Evolutionary conservation across 2,888 invertebrate species (phyloP).

Genomic region (Tyria jacobaeae): DNA sequence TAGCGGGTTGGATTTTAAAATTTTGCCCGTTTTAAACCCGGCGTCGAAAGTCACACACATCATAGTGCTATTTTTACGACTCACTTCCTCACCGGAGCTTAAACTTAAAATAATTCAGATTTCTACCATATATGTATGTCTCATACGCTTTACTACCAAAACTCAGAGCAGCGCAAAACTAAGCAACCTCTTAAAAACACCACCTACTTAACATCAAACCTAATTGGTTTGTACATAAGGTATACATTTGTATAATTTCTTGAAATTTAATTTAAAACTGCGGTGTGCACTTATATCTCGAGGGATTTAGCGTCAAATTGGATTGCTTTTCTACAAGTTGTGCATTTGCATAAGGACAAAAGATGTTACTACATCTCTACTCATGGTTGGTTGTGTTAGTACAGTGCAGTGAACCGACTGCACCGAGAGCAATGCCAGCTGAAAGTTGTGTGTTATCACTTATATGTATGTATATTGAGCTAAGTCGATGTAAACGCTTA

Average conservation of each 20-base stretch:
- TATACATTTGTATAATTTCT: slow-evolving; percentile 52
- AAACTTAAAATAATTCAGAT: slow-evolving; percentile 34
- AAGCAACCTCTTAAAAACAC: slow-evolving; percentile 48
- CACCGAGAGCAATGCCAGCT: slow-evolving; percentile 23
- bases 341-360: slow-evolving; percentile 78
- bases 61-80: slow-evolving; percentile 25
- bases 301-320: slow-evolving; percentile 78
- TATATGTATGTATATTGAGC: background rate
- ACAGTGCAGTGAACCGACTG: slow-evolving; percentile 16
- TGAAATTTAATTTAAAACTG: slow-evolving; percentile 76
- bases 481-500: background rate
- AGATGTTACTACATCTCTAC: slow-evolving; percentile 50
- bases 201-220: slow-evolving; percentile 43
- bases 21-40: slow-evolving; percentile 14
- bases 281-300: slow-evolving; percentile 70
- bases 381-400: slow-evolving; percentile 29
- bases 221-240: slow-evolving; percentile 42
- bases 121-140: slow-evolving; percentile 46
- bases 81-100: slow-evolving; percentile 23
- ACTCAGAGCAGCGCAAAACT: slow-evolving; percentile 50
- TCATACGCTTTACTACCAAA: slow-evolving; percentile 48
- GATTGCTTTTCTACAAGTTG: slow-evolving; percentile 77
- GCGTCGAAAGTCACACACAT: background rate
- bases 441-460: slow-evolving; percentile 7
- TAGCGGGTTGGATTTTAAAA: background rate